Conservation (phyloP, 2,888 invertebrate genomes). For the Busseola fusca region DNA sequence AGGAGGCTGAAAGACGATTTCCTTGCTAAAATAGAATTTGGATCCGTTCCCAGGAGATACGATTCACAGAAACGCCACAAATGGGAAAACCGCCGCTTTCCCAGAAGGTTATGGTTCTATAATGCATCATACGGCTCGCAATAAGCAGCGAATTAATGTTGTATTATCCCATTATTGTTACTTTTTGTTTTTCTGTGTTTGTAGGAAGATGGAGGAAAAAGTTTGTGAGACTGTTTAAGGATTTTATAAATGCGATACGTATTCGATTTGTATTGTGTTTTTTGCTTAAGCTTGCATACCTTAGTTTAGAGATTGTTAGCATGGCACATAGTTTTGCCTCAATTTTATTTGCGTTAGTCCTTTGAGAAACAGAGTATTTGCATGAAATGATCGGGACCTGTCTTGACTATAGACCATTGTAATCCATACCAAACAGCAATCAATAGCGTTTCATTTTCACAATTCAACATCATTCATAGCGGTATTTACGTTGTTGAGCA, state of each 20-base stretch:
- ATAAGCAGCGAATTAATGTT: constrained; percentile 47
- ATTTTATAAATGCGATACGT: constrained; percentile 14
- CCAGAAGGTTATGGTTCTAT: constrained; percentile 40
- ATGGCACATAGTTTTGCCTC: background rate
- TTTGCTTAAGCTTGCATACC: background rate
- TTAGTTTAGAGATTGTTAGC: background rate
- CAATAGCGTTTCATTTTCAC: too few relatives aligned
- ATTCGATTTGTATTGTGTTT: constrained; percentile 1
- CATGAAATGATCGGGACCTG: background rate
- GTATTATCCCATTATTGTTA: constrained; percentile 19
- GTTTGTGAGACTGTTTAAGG: background rate
- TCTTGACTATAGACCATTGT: background rate
- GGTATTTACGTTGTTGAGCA: too few relatives aligned
- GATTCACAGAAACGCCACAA: constrained; percentile 42
- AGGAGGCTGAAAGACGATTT: constrained; percentile 32
- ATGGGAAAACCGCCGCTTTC: constrained; percentile 38
- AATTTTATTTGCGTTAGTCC: background rate
- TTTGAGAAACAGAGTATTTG: background rate
- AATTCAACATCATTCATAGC: too few relatives aligned
- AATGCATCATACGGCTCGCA: constrained; percentile 16
- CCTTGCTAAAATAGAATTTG: constrained; percentile 47
- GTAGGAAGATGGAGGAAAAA: background rate
- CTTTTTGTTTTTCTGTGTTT: constrained; percentile 19
- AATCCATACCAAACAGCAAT: background rate
- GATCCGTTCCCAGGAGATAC: constrained; percentile 52